Percentiles rank a stretch among this genome's conserved stretches.
phyloP scores from a whole-genome alignment of 2,113 vertebrate genomes.

The Empidonax traillii region DNA sequence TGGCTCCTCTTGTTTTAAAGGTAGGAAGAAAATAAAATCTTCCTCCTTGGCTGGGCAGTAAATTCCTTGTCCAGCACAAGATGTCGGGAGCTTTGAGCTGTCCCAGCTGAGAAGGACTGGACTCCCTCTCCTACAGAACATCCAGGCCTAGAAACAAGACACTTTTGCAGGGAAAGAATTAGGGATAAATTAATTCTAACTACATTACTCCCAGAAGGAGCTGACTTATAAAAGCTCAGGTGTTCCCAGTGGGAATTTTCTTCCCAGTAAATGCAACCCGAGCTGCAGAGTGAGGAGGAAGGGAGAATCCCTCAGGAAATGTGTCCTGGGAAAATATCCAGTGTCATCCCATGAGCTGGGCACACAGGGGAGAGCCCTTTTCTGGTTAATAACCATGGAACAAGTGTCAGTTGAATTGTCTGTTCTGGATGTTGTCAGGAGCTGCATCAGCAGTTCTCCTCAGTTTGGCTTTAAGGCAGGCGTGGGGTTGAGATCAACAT shows the following conservation, averaged over 20 bases:
- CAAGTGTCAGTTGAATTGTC: not conserved
- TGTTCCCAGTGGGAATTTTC: not conserved
- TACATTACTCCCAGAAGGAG: not conserved
- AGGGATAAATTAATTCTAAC: not conserved
- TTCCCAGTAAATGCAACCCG: not conserved
- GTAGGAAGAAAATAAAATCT: not conserved
- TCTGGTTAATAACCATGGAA: not conserved
- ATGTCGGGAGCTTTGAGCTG: not conserved
- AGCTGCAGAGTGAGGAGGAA: not conserved
- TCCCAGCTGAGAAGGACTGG: not conserved
- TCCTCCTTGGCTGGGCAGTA: fast-evolving
- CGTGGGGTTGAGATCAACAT: not conserved
- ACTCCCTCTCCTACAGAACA: not conserved
- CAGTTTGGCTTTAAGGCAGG: not conserved
- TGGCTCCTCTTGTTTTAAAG: not conserved
- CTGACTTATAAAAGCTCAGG: not conserved
- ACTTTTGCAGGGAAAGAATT: not conserved
- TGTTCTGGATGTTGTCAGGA: not conserved
- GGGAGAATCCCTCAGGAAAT: not conserved
- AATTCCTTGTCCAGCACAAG: not conserved
- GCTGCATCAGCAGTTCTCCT: not conserved
- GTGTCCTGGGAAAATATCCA: not conserved
- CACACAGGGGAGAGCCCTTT: not conserved
- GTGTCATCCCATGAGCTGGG: not conserved
- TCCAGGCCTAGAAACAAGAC: not conserved